Percentiles rank a stretch among this genome's conserved stretches.
These are phyloP conservation scores for Plebejus argus DNA, from an alignment of 2,888 invertebrate species.

Conservation along the genomic window DNA sequence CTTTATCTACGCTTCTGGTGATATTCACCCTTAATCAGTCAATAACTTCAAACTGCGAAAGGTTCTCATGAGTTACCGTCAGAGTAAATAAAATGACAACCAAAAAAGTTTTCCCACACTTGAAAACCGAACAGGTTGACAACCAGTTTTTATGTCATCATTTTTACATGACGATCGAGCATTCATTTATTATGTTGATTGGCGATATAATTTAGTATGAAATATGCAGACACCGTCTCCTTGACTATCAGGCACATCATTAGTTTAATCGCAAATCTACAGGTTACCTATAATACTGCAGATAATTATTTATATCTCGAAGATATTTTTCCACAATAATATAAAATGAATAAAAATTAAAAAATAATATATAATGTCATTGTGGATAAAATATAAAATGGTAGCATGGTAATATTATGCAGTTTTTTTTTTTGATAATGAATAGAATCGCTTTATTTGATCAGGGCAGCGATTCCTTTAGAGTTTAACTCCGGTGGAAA, in stretches of 20 bases:
- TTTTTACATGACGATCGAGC: not conserved
- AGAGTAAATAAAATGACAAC: not conserved
- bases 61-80: slow-evolving; percentile 5
- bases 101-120: slow-evolving; percentile 25
- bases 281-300: not conserved
- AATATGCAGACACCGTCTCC: slow-evolving; percentile 16
- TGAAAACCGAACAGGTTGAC: slow-evolving; percentile 1
- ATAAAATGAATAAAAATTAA: too few species aligned
- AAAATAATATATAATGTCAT: too few species aligned
- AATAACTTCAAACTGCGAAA: not conserved
- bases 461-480: too few species aligned
- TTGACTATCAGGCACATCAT: not conserved
- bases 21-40: not conserved
- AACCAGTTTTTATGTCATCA: slow-evolving; percentile 21
- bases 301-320: too few species aligned
- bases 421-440: too few species aligned
- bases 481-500: not conserved
- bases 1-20: too few species aligned
- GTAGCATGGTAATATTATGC: too few species aligned
- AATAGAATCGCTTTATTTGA: too few species aligned
- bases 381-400: too few species aligned
- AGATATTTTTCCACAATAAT: too few species aligned
- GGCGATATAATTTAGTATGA: slow-evolving; percentile 6
- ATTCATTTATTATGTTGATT: slow-evolving; percentile 25
- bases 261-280: not conserved